Conservation (phyloP, 1,140 invertebrate species). For the Nebria ingens region DNA sequence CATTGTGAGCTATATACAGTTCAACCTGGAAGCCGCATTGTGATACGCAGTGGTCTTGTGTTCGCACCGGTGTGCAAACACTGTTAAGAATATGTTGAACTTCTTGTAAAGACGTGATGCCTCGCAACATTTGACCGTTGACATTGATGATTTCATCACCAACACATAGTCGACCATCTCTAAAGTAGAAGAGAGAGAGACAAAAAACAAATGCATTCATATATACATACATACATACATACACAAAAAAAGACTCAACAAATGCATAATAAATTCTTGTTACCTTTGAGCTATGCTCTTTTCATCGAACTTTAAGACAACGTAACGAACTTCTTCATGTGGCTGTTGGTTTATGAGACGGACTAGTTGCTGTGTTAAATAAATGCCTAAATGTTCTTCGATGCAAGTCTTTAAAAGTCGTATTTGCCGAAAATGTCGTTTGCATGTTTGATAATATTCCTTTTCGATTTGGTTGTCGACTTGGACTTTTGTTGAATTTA, state of each 20-base stretch:
- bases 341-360: slow-evolving; percentile 37
- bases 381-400: slow-evolving; percentile 58
- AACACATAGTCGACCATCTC: slow-evolving; percentile 61
- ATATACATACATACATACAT: not conserved
- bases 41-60: not conserved
- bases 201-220: slow-evolving; percentile 20
- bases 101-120: slow-evolving; percentile 54
- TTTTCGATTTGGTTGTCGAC: no score
- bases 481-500: no score
- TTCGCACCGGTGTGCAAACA: not conserved
- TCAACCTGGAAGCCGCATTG: not conserved
- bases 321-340: slow-evolving; percentile 58
- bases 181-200: no score
- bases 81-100: slow-evolving; percentile 46
- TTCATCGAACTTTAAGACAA: slow-evolving; percentile 70
- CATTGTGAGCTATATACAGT: not conserved
- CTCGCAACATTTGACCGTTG: slow-evolving; percentile 68
- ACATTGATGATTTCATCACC: slow-evolving; percentile 79
- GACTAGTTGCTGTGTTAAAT: slow-evolving; percentile 52
- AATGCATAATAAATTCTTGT: slow-evolving; percentile 15
- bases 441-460: slow-evolving; percentile 24
- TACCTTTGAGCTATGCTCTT: slow-evolving; percentile 71
- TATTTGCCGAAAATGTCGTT: slow-evolving; percentile 44
- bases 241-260: not conserved
- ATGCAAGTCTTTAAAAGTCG: slow-evolving; percentile 46